phyloP scores from a whole-genome alignment of 2,113 vertebrate species.

The Albula goreensis region DNA sequence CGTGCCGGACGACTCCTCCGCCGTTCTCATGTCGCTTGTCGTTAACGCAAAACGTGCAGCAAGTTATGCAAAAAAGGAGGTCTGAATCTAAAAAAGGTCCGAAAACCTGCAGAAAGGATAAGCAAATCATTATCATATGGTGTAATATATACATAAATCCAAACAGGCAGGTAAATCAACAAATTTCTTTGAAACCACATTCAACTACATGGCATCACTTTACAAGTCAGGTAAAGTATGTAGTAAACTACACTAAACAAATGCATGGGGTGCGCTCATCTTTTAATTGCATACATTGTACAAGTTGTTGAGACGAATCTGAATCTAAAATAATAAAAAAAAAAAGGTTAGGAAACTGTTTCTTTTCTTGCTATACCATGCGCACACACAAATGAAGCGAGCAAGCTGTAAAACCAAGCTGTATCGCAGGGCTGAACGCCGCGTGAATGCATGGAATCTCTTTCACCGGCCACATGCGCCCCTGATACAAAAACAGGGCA shows the following conservation, averaged over 20 bases:
- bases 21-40: constrained; percentile 80
- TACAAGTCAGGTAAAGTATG: background rate
- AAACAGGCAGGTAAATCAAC: background rate
- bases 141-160: background rate
- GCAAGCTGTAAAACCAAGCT: background rate
- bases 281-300: background rate
- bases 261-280: background rate
- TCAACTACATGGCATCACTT: background rate
- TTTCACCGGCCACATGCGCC: background rate
- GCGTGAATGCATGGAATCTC: background rate
- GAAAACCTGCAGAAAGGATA: background rate
- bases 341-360: background rate
- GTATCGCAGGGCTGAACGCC: background rate
- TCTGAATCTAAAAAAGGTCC: background rate
- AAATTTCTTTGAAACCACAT: background rate
- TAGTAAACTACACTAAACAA: background rate
- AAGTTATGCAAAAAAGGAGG: constrained; percentile 24
- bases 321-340: background rate
- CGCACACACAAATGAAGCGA: background rate
- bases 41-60: constrained; percentile 23
- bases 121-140: background rate
- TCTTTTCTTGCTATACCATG: background rate
- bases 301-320: no score
- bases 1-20: constrained; percentile 89
- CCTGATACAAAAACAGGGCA: constrained; percentile 13